Evolutionary conservation across 2,888 invertebrate species (phyloP).

Genomic region (Leucozona laternaria): DNA sequence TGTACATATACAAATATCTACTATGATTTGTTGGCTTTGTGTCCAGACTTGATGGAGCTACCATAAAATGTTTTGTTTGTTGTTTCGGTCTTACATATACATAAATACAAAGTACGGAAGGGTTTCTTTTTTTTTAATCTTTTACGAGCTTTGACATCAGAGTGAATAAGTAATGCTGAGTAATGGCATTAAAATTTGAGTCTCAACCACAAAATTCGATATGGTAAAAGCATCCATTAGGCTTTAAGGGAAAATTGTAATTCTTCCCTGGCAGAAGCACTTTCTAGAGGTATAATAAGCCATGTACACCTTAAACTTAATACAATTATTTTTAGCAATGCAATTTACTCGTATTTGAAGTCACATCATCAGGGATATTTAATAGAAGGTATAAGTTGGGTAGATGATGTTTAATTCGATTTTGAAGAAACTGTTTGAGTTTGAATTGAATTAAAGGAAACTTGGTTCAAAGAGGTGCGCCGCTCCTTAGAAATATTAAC

Average conservation of each 20-base stretch:
- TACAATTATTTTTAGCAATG: constrained; percentile 43
- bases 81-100: neutral
- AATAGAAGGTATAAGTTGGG: constrained; percentile 10
- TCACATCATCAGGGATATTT: constrained; percentile 31
- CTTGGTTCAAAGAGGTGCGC: constrained; percentile 6
- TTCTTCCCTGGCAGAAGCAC: neutral
- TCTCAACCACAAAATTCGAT: neutral
- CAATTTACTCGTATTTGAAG: constrained; percentile 28
- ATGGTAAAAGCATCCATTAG: constrained; percentile 40
- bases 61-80: neutral
- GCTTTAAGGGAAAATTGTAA: neutral
- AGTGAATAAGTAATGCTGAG: neutral
- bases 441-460: constrained; percentile 52
- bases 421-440: constrained; percentile 50
- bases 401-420: constrained; percentile 37
- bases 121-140: neutral
- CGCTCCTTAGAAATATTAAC: neutral
- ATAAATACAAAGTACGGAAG: neutral
- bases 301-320: neutral
- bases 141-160: neutral
- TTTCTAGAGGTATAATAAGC: neutral
- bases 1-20: too few species aligned
- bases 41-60: constrained; percentile 67
- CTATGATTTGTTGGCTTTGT: constrained; percentile 61
- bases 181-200: constrained; percentile 16